Percentiles rank a stretch among this genome's conserved stretches.
Conservation (phyloP, 2,113 vertebrate genomes). For the Pseudorasbora parva region DNA sequence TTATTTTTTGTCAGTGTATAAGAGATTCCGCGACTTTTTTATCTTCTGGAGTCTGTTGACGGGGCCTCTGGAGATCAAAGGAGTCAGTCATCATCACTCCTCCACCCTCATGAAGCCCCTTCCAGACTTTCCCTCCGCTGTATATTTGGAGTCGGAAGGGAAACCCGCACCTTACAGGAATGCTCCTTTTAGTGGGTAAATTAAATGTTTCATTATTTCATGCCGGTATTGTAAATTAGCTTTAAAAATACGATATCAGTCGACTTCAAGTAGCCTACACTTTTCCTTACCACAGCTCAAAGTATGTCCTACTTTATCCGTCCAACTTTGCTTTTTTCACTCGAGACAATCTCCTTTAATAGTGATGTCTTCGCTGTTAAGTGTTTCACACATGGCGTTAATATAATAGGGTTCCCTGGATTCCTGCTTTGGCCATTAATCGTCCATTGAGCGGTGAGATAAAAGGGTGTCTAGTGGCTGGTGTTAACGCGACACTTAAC, state of each 20-base stretch:
- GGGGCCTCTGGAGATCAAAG: conserved; percentile 73
- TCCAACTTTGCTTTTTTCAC: neutral
- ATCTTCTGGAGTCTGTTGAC: conserved; percentile 55
- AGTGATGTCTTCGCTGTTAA: conserved; percentile 56
- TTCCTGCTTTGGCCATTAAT: conserved; percentile 25
- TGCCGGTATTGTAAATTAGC: neutral
- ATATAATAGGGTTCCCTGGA: conserved; percentile 45
- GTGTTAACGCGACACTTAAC: conserved; percentile 46
- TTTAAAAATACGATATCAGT: neutral
- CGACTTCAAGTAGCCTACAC: neutral
- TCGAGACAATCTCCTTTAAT: neutral
- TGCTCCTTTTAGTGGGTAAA: neutral
- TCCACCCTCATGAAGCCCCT: conserved; percentile 58
- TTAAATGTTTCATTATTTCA: neutral
- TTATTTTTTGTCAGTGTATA: conserved; percentile 47
- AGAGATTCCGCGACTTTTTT: conserved; percentile 58
- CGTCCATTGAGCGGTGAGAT: conserved; percentile 43
- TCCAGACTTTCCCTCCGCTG: conserved; percentile 70
- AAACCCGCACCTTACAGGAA: conserved; percentile 63
- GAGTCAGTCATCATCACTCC: conserved; percentile 69
- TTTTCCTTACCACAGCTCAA: neutral
- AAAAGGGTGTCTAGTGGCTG: conserved; percentile 22
- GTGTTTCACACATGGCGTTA: conserved; percentile 49
- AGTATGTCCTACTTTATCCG: neutral
- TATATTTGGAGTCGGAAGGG: conserved; percentile 65